phyloP scores from a whole-genome alignment of 2,888 invertebrate genomes.

The Eupithecia dodoneata region DNA sequence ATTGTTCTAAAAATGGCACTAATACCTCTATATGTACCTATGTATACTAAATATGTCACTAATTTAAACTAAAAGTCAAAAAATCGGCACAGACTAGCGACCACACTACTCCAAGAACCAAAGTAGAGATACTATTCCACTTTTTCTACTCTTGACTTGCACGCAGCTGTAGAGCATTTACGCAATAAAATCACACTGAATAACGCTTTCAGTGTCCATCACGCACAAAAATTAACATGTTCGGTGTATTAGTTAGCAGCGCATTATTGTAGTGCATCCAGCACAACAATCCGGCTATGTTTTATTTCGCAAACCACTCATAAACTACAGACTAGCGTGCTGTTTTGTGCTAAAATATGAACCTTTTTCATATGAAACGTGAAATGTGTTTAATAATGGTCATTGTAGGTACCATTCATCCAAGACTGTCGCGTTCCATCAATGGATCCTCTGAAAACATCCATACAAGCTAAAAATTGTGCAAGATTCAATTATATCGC shows the following conservation, averaged over 20 bases:
- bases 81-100: not conserved
- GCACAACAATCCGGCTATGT: not conserved
- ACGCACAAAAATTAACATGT: not conserved
- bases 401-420: not conserved
- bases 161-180: not conserved
- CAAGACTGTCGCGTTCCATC: not conserved
- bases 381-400: not conserved
- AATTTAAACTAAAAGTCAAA: no score
- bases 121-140: not conserved
- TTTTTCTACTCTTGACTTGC: not conserved
- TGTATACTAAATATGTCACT: no score
- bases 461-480: slow-evolving; percentile 17
- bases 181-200: not conserved
- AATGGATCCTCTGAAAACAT: slow-evolving; percentile 12
- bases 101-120: not conserved
- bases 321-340: no score
- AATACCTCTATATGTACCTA: no score
- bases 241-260: not conserved
- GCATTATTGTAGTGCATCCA: no score
- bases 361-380: not conserved
- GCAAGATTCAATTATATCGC: slow-evolving; percentile 32
- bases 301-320: not conserved
- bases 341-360: not conserved
- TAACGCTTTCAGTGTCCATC: not conserved
- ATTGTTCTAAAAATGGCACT: no score